Conservation (phyloP, 2,888 invertebrate genomes). For the Hirtodrosophila cameraria region DNA sequence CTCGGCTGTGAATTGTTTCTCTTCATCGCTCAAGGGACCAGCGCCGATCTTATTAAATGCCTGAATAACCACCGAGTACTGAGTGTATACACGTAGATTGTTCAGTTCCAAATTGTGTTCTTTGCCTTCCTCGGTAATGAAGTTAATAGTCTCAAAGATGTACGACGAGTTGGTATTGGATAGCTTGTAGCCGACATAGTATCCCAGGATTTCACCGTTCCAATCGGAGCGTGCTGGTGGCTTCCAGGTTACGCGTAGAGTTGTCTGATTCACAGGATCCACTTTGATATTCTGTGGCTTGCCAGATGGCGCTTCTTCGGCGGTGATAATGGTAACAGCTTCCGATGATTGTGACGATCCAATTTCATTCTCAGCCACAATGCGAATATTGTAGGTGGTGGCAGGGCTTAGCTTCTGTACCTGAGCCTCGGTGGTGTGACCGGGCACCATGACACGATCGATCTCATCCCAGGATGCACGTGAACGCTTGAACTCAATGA, state of each 20-base stretch:
- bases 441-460: conserved; percentile 94
- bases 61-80: conserved; percentile 97
- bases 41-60: conserved; percentile 97
- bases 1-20: conserved; percentile 96
- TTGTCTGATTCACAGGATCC: conserved; percentile 94
- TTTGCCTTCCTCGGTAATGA: conserved; percentile 95
- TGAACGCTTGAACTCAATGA: conserved; percentile 95
- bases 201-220: conserved; percentile 96
- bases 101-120: conserved; percentile 93
- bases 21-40: conserved; percentile 95
- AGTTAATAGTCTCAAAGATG: conserved; percentile 95
- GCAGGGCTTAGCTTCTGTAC: conserved; percentile 95
- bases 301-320: conserved; percentile 95
- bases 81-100: conserved; percentile 95
- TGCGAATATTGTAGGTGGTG: conserved; percentile 95
- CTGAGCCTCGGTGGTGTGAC: conserved; percentile 94
- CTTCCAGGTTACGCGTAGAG: conserved; percentile 94
- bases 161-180: conserved; percentile 93
- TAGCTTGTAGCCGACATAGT: conserved; percentile 95
- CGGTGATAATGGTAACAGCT: conserved; percentile 96
- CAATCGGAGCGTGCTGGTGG: conserved; percentile 94
- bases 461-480: conserved; percentile 93
- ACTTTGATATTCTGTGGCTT: conserved; percentile 93
- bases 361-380: conserved; percentile 96
- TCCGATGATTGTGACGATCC: conserved; percentile 97